A percentile compares a stretch with the other conserved stretches of the same genome.
phyloP scores from a whole-genome alignment of 2,113 vertebrate species.

The Stomatorhinus ivindoensis region DNA sequence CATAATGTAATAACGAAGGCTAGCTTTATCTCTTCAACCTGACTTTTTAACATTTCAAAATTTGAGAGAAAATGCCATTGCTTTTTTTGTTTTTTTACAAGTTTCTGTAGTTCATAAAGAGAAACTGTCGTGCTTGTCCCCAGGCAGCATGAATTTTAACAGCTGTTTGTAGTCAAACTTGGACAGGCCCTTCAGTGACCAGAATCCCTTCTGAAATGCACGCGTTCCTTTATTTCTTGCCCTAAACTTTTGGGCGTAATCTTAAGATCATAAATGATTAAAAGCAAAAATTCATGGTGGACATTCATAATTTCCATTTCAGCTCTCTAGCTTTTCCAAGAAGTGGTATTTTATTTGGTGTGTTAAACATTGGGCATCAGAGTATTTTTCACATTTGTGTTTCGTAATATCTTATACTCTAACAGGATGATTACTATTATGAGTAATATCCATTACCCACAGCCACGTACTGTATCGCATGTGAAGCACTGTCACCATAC shows the following conservation, averaged over 20 bases:
- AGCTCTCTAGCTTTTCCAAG: not conserved
- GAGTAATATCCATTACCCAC: not conserved
- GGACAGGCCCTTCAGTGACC: not conserved
- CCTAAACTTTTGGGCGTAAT: not conserved
- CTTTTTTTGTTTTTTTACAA: not conserved
- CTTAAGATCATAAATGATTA: not conserved
- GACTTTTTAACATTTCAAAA: not conserved
- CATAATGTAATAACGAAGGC: not conserved
- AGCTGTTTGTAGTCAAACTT: not conserved
- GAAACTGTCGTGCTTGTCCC: not conserved
- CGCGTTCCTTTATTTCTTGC: not conserved
- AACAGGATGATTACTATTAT: too few species aligned
- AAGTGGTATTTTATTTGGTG: not conserved
- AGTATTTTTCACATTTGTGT: not conserved
- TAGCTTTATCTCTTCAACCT: not conserved
- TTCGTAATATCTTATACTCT: not conserved
- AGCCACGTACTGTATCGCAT: not conserved
- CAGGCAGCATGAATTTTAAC: not conserved
- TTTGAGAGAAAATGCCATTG: not conserved
- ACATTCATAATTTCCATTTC: not conserved
- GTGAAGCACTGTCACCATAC: not conserved
- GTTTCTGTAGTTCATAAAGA: not conserved
- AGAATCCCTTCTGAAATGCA: not conserved
- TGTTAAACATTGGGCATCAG: not conserved
- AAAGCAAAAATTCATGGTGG: not conserved